Conservation (phyloP, 2,113 vertebrate genomes). For the Okapia johnstoni region DNA sequence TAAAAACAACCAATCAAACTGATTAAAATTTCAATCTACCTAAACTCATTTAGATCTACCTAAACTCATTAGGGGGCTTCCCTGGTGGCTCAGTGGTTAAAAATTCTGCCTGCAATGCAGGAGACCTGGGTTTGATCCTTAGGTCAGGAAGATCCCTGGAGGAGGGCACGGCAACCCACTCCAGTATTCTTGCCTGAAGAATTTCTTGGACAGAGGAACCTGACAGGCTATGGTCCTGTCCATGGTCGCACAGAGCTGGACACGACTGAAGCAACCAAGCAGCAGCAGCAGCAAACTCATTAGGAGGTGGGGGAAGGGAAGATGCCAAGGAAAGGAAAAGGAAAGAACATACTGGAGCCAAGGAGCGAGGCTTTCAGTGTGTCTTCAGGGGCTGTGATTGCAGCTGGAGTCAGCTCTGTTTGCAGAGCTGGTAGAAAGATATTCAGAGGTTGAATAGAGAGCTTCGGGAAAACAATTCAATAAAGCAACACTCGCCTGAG, state of each 20-base stretch:
- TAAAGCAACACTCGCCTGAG: neutral
- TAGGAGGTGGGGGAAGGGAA: neutral
- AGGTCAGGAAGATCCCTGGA: neutral
- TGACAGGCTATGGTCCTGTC: neutral
- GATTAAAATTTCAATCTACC: conserved; percentile 30
- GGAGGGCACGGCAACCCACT: neutral
- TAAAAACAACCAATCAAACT: conserved; percentile 28
- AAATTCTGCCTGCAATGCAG: neutral
- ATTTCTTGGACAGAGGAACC: neutral
- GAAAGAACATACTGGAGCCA: neutral
- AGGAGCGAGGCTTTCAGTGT: neutral
- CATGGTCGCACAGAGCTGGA: neutral
- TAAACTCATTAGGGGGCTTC: neutral
- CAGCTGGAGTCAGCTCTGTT: neutral
- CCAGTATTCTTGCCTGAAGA: neutral
- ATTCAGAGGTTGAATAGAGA: neutral
- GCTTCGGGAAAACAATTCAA: neutral
- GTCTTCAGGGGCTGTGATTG: neutral
- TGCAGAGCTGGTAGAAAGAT: neutral
- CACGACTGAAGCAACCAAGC: neutral
- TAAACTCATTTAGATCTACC: neutral
- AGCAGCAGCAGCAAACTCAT: neutral
- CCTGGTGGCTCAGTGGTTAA: neutral
- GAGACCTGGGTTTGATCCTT: neutral
- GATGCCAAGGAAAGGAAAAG: neutral